Conservation (phyloP, 53 echinoderm and acorn worm species). For the Zoroaster sp. region DNA sequence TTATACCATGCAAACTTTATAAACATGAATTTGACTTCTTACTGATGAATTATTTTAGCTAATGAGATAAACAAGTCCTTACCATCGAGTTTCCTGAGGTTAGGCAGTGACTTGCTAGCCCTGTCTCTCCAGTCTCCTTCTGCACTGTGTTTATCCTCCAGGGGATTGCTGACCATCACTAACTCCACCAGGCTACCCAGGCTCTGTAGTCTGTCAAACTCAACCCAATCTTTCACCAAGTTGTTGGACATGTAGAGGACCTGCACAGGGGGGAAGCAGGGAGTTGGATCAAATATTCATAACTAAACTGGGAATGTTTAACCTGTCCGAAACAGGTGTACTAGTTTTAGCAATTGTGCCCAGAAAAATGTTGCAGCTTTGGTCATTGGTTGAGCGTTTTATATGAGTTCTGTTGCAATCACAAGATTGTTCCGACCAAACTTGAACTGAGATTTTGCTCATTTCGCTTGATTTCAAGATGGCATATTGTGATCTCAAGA, state of each 20-base stretch:
- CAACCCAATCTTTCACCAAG: conserved; percentile 92
- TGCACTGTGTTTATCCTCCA: conserved; percentile 82
- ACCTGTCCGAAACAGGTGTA: background rate
- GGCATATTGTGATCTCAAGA: too few species aligned
- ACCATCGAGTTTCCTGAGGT: conserved; percentile 95
- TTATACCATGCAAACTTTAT: too few species aligned
- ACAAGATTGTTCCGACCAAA: too few species aligned
- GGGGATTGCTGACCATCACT: conserved; percentile 87
- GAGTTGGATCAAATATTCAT: background rate
- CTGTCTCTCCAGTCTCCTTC: conserved; percentile 81
- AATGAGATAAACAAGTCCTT: too few species aligned
- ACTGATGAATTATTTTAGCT: too few species aligned
- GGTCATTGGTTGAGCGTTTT: too few species aligned
- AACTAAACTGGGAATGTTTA: background rate
- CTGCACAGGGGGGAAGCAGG: conserved; percentile 26
- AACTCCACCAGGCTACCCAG: conserved; percentile 81
- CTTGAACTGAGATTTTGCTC: too few species aligned
- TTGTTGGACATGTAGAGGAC: conserved; percentile 99
- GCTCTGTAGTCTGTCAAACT: conserved; percentile 84
- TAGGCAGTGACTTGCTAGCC: conserved; percentile 66
- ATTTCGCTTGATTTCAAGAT: too few species aligned
- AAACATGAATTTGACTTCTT: too few species aligned
- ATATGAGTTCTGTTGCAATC: too few species aligned
- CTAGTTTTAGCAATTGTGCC: too few species aligned
- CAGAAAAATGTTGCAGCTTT: too few species aligned